Conservation (phyloP, 2,888 invertebrate genomes). For the Zele albiditarsus region DNA sequence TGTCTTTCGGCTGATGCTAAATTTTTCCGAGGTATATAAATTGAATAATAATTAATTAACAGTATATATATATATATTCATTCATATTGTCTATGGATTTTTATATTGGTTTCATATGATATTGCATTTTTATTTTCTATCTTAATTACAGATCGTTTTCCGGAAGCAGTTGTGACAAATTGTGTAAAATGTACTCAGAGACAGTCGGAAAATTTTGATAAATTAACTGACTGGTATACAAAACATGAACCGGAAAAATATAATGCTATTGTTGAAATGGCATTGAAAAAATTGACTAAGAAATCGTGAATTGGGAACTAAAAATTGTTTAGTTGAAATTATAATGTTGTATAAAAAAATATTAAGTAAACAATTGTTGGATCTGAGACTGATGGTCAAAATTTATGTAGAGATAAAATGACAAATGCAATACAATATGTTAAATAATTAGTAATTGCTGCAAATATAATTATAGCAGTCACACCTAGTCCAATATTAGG, state of each 20-base stretch:
- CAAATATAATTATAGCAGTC: background rate
- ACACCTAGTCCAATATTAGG: background rate
- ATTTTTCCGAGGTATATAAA: conserved; percentile 50
- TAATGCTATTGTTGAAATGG: conserved; percentile 46
- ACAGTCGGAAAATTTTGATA: conserved; percentile 47
- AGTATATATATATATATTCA: background rate
- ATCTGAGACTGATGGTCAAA: background rate
- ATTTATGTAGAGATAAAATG: background rate
- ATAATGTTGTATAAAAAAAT: no score
- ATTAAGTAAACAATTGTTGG: background rate
- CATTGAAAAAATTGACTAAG: conserved; percentile 45
- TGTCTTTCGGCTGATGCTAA: conserved; percentile 54
- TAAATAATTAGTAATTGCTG: background rate
- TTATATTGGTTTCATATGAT: background rate
- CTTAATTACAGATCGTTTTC: conserved; percentile 45
- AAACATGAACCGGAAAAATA: conserved; percentile 50
- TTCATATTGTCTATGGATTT: background rate
- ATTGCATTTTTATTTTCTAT: background rate
- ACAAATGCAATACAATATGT: background rate
- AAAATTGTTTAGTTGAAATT: background rate
- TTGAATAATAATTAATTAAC: background rate
- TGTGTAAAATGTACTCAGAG: conserved; percentile 51
- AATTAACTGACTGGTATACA: conserved; percentile 49
- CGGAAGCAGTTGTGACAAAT: conserved; percentile 50
- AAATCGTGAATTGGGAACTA: conserved; percentile 30